Base-by-base conservation (phyloP, 2,888 invertebrate genomes). In the Aphelenchoides bicaudatus region DNA sequence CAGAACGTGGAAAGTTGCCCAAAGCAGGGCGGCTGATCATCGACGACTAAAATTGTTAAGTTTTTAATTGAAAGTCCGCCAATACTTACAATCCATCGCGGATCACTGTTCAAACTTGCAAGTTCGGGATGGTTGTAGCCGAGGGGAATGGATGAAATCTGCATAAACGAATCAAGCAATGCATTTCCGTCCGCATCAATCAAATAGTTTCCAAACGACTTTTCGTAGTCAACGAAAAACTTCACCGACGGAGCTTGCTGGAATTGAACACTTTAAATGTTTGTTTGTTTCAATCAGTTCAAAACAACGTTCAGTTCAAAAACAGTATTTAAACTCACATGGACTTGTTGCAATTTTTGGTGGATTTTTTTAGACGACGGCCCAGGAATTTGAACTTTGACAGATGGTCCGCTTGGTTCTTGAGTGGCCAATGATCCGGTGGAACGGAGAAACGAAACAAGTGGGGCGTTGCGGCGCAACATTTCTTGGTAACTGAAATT, bases 1-100 rank as follows among this genome's bases (percentile, higher is more conserved):
- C 90, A 46, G 83, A 84, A 16, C 88, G 87, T 0, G 98, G 98
- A 79, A 90, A 93, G 0, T 90, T 88, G 6, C 92, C 93, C 13
- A 96, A 84, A 1, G 96, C 93, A n/a, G 96, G 94, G 55, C 96
- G 86, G 79, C 96, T 98, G 1, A 91, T 84, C 58, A 91, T 84
- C 13, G 87, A 83, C 83, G 83, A 86, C 89, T 89, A 82, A 62
- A 67, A 62, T 55, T 31, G 4, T n/a, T n/a, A n/a, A n/a, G n/a
- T n/a, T n/a, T n/a, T 1, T 43, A 16, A 28, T n/a, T 2, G 30
- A 23, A n/a, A 16, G n/a, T 29, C 6, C 13, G 4, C 3, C 29
- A 21, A 39, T 28, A 56, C 67, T 59, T 47, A 76, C 76, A 53
- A 76, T 70, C 16, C 73, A 59, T 23, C 71, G 62, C 31, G 69